phyloP scores from a whole-genome alignment of 1,140 invertebrate genomes.

The Streblospio benedicti region DNA sequence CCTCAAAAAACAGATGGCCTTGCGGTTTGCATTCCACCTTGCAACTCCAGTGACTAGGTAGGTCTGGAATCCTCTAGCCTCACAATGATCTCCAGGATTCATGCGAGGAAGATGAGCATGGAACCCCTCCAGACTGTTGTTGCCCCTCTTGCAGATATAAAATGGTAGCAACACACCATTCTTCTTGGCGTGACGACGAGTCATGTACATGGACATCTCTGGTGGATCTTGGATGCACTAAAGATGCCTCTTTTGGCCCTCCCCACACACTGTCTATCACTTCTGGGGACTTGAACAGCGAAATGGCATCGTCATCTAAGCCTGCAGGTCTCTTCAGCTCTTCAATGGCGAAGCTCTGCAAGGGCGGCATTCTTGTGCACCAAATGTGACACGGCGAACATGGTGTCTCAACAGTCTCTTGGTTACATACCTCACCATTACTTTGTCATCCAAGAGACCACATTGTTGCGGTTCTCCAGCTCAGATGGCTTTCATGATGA shows the following conservation, averaged over 20 bases:
- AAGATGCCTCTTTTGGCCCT: background rate
- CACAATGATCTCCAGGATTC: constrained; percentile 13
- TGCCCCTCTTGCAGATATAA: background rate
- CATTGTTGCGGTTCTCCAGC: background rate
- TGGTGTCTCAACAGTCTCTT: background rate
- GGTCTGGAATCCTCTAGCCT: constrained; percentile 21
- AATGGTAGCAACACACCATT: background rate
- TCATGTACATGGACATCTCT: background rate
- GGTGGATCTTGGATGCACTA: background rate
- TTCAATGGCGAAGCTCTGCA: background rate
- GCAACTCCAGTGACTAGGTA: constrained; percentile 21
- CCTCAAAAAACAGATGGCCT: background rate
- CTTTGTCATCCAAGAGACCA: background rate
- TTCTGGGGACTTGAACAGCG: background rate
- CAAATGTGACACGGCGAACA: background rate
- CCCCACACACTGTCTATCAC: background rate
- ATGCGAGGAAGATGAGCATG: background rate
- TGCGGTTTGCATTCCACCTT: constrained; percentile 22
- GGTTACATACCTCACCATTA: background rate
- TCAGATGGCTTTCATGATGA: background rate
- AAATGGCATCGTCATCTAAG: background rate
- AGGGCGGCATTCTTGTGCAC: background rate
- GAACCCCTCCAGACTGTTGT: background rate
- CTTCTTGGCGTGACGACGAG: background rate
- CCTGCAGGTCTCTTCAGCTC: background rate